Percentiles rank a stretch among this genome's conserved stretches.
Evolutionary conservation across 2,797 vertebrate genomes (phyloP).

Genomic region (Argya squamiceps): DNA sequence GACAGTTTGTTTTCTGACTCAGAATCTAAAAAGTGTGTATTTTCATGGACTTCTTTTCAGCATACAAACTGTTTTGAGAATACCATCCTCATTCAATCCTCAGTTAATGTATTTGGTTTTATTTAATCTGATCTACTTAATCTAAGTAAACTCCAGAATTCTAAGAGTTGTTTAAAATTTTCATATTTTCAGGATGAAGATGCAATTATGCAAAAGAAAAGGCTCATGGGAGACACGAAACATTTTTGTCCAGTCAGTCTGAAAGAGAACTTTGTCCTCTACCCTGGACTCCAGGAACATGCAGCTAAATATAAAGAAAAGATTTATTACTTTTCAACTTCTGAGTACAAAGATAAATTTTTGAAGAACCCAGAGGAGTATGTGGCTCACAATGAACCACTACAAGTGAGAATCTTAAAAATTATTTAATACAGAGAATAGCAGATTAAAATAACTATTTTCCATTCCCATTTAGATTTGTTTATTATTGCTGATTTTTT

Average conservation of each 20-base stretch:
- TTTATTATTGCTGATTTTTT: not conserved
- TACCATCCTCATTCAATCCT: not conserved
- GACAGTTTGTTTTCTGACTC: not conserved
- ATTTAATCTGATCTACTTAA: not conserved
- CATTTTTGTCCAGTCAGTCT: slow-evolving; percentile 92
- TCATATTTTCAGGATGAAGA: slow-evolving; percentile 76
- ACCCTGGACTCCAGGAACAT: slow-evolving; percentile 78
- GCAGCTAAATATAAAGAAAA: slow-evolving; percentile 89
- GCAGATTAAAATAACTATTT: not conserved
- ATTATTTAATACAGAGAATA: not conserved
- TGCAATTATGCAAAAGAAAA: slow-evolving; percentile 71
- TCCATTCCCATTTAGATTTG: not conserved
- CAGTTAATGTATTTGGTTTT: not conserved
- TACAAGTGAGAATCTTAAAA: slow-evolving; percentile 80
- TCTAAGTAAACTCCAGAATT: not conserved
- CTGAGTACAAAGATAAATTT: slow-evolving; percentile 84
- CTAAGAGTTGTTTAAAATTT: not conserved
- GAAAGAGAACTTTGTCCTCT: slow-evolving; percentile 83
- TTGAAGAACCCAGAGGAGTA: slow-evolving; percentile 84
- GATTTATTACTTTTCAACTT: slow-evolving; percentile 86
- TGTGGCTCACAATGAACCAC: slow-evolving; percentile 76
- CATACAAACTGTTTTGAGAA: not conserved
- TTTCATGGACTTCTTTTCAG: not conserved
- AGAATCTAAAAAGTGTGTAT: not conserved
- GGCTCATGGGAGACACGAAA: slow-evolving; percentile 86